Base-by-base conservation (phyloP, 2,113 vertebrate genomes). In the Polyodon spathula region DNA sequence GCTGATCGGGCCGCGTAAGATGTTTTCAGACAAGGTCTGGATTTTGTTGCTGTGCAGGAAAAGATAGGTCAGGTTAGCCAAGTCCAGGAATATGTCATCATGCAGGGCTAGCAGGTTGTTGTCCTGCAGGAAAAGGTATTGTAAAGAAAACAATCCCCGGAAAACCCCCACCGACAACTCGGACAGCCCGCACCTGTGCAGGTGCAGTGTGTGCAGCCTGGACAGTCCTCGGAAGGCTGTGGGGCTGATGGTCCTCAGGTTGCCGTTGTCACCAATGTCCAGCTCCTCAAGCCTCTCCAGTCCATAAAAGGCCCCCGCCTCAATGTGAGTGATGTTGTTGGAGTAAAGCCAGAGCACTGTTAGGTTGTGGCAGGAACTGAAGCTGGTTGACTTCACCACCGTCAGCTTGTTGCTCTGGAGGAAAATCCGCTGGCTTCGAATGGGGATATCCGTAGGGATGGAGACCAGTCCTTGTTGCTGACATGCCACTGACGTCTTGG, bases 11-110 rank as follows among this genome's bases (percentile, higher is more conserved):
- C 96, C 95, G 0, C 84, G 88, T 67, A 99, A 87, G 79, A 94
- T 95, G 4, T 93, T 91, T 73, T 97, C 92, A 0, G 93, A 93
- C 70, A 98, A 82, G 37, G 86, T 89, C 70, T 89, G 92, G 71
- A 98, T 94, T 73, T 88, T 92, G 80, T 99, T 99, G 53, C 95
- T 96, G 5, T 99, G 94, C 72, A 99, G 81, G 81, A 98, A 95
- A 67, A 99, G 86, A 77, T 92, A 93, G 0, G 95, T 97, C 71
- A 99, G 95, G 83, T 98, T n/a, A 15, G 92, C 93, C 27, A 98
- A 90, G 75, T 98, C 96, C 4, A 92, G 74, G 76, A 98, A 99
- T 65, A 91, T 88, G 76, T 97, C 91, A 0, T 95, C 89, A 7
- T 90, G 89, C 70, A 99, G 84, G 1, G 83, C 83, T 69, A 90